Evolutionary conservation across 2,888 invertebrate species (phyloP), one percentile per base, ranked within the genome.

Genomic region (Teinopalpus imperialis): DNA sequence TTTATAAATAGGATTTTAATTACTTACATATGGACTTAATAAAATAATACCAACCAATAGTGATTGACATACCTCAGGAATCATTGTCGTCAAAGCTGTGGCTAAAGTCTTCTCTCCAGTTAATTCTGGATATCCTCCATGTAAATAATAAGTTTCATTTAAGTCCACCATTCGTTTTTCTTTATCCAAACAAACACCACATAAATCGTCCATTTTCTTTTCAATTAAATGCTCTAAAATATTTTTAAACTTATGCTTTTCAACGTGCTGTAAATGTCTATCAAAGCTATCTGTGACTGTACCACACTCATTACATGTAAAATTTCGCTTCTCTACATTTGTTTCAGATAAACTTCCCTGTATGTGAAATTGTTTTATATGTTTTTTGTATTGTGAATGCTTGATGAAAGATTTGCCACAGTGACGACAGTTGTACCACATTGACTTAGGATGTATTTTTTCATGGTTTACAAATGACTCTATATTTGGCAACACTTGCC

Each of bases 61-160:
- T n/a, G n/a, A n/a, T n/a, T n/a, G n/a, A 75, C 83, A 76, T 56
- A 88, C 87, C 65, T 77, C 71, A 0, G 83, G 81, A 42, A 87
- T 59, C 5, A 75, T 73, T 8, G 76, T 57, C 1, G 66, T 66
- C 26, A 85, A 50, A 42, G 87, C 68, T 35, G 54, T 71, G 40
- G 70, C 66, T 31, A 87, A 49, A 7, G 60, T 64, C 24, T 61
- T 69, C 21, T 82, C 73, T 5, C 85, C 85, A 26, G 65, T 70
- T 41, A 80, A 52, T 16, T 78, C 83, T 0, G 79, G 76, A 49
- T 74, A 76, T 1, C 81, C 80, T 2, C 86, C 86, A 49, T 82
- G 74, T 0, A 88, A 52, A 30, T 67, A 65, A 1, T 86, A 53
- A 44, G 59, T 64, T 13, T 72, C 72, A 36, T 76, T 63, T 52